These are phyloP conservation scores for Andrena praecox DNA, from an alignment of 2,888 invertebrate species.

Conservation along the genomic window DNA sequence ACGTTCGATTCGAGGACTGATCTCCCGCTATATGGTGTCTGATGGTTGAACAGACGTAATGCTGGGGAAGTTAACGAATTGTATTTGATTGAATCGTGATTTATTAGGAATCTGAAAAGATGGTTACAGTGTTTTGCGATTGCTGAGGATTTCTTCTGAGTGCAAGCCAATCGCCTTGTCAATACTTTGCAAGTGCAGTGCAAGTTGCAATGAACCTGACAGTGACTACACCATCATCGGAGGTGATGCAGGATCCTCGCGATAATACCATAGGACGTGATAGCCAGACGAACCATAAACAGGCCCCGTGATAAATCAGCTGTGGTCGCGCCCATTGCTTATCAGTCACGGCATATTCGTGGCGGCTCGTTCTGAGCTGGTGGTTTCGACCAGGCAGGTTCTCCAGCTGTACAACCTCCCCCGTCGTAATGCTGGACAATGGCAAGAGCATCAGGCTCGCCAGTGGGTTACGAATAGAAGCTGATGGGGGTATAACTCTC, in stretches of 20 bases:
- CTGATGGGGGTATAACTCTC: slow-evolving; percentile 8
- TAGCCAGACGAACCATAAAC: slow-evolving; percentile 61
- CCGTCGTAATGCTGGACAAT: slow-evolving; percentile 27
- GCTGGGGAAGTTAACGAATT: neutral
- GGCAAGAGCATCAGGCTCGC: neutral
- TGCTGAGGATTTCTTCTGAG: too few species aligned
- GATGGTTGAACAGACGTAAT: neutral
- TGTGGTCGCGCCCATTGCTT: slow-evolving; percentile 65
- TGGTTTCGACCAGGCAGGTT: slow-evolving; percentile 55
- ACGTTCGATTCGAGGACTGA: neutral
- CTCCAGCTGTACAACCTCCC: slow-evolving; percentile 26
- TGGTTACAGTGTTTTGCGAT: too few species aligned
- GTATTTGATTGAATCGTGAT: neutral
- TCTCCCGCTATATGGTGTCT: neutral
- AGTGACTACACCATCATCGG: neutral
- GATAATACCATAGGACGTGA: slow-evolving; percentile 62
- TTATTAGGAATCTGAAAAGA: neutral
- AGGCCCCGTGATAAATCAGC: slow-evolving; percentile 69
- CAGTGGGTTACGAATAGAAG: neutral
- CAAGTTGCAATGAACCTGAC: neutral
- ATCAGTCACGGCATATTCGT: slow-evolving; percentile 75
- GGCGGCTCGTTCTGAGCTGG: slow-evolving; percentile 61
- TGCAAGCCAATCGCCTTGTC: neutral
- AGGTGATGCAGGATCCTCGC: slow-evolving; percentile 27
- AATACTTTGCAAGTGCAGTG: neutral